Conservation (phyloP, 2,113 vertebrate genomes). For the Ictidomys tridecemlineatus region DNA sequence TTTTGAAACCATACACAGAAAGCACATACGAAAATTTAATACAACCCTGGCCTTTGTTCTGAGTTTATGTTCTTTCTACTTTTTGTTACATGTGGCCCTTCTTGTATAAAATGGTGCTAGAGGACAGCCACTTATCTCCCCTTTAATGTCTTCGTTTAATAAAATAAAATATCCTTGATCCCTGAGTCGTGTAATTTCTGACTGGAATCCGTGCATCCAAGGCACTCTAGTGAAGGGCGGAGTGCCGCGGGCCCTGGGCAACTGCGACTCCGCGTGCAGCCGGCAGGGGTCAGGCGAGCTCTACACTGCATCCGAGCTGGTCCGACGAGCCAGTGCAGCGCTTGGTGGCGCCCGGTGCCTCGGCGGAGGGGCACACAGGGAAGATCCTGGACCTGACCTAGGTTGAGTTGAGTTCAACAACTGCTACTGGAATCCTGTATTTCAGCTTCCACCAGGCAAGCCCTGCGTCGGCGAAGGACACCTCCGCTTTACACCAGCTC, state of each 20-base stretch:
- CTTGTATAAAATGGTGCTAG: constrained; percentile 13
- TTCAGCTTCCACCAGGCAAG: not conserved
- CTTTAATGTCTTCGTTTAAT: not conserved
- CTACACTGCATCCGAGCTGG: not conserved
- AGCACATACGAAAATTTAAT: not conserved
- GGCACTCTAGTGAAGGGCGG: fast-evolving
- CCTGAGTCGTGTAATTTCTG: not conserved
- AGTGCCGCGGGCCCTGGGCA: fast-evolving
- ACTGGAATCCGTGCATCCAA: not conserved
- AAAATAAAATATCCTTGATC: not conserved
- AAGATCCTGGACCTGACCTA: not conserved
- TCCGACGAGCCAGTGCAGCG: fast-evolving
- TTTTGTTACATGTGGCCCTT: not conserved
- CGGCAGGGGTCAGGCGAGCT: constrained; percentile 79
- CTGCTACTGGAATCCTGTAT: not conserved
- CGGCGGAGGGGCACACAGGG: not conserved
- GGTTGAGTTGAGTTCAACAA: not conserved
- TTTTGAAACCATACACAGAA: not conserved
- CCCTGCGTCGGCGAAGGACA: no score
- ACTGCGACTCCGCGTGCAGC: not conserved
- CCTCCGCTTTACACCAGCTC: not conserved
- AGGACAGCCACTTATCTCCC: not conserved
- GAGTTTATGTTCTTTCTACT: not conserved
- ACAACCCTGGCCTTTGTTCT: not conserved
- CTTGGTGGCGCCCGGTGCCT: fast-evolving